Conservation (phyloP, 2,888 invertebrate species). For the Mantis religiosa region DNA sequence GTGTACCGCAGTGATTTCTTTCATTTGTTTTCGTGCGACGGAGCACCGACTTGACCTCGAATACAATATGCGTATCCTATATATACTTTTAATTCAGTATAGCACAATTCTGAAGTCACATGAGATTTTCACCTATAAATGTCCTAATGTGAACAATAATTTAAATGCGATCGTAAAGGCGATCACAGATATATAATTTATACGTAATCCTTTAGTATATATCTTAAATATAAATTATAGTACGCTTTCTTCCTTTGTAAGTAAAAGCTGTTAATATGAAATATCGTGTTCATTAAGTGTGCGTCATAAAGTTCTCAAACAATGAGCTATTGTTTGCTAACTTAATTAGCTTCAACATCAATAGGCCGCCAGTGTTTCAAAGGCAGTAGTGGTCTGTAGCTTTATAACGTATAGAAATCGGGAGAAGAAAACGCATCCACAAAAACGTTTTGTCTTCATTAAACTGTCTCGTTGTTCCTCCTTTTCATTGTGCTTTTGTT, state of each 20-base stretch:
- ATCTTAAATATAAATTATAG: not conserved
- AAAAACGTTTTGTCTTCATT: not conserved
- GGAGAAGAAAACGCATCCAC: not conserved
- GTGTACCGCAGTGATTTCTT: too few species aligned
- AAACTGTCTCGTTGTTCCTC: not conserved
- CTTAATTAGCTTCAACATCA: not conserved
- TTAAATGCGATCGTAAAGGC: not conserved
- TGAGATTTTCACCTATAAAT: too few species aligned
- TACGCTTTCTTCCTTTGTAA: not conserved
- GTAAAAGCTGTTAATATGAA: not conserved
- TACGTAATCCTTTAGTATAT: not conserved
- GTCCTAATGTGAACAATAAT: too few species aligned
- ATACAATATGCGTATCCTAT: too few species aligned
- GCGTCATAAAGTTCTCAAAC: not conserved
- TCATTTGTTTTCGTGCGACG: too few species aligned
- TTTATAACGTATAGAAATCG: not conserved
- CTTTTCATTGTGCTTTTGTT: not conserved
- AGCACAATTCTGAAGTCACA: too few species aligned
- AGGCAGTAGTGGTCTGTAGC: not conserved
- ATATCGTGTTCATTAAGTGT: not conserved
- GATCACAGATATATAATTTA: not conserved
- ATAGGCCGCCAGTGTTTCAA: not conserved
- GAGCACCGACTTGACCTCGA: too few species aligned
- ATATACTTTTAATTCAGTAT: too few species aligned
- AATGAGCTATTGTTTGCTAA: not conserved